Base-by-base conservation (phyloP, 2,797 vertebrate species). In the Fratercula arctica region DNA sequence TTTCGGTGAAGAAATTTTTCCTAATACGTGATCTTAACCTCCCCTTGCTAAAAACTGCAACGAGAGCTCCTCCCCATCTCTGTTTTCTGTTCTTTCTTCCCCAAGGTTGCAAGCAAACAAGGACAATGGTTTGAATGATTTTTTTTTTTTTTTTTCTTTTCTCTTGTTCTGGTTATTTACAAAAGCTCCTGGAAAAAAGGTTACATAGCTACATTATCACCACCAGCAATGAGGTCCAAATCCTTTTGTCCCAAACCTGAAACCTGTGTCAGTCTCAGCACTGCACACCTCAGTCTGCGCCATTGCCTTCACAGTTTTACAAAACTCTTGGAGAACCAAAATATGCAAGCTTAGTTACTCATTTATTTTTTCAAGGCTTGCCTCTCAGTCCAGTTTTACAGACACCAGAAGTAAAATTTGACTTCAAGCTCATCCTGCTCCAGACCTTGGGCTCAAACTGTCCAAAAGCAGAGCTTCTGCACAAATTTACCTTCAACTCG, bases 121-220 rank as follows among this genome's bases (percentile, higher is more conserved):
- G 26, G 33, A 26, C 13, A n/a, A 25, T 0, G 1, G 3, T 10
- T 72, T 25, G 11, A 77, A 45, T 10, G 5, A 39, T 17, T 3
- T 4, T 11, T 2, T 16, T 2, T 16, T 76, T 54, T 48, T 18
- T 7, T 24, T 18, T 6, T 25, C 3, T 63, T 18, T 37, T 45
- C 18, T 72, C 24, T 59, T 37, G 13, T 25, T 57, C 37, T 53
- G 28, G 16, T 17, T 28, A 4, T 41, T 50, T 33, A 33, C 23
- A 43, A 35, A 28, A 63, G 4, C 9, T 43, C 48, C 35, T 56
- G 21, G 57, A 12, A 39, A n/a, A 60, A 37, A 26, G 16, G 2
- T 17, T 15, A 13, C 0, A 2, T 3, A 23, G 75, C 46, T 21
- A 23, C 21, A 25, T 12, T 45, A 9, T 10, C 56, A 61, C 13